Evolutionary conservation across 2,797 vertebrate species (phyloP).

Genomic region (Anguilla marmorata): DNA sequence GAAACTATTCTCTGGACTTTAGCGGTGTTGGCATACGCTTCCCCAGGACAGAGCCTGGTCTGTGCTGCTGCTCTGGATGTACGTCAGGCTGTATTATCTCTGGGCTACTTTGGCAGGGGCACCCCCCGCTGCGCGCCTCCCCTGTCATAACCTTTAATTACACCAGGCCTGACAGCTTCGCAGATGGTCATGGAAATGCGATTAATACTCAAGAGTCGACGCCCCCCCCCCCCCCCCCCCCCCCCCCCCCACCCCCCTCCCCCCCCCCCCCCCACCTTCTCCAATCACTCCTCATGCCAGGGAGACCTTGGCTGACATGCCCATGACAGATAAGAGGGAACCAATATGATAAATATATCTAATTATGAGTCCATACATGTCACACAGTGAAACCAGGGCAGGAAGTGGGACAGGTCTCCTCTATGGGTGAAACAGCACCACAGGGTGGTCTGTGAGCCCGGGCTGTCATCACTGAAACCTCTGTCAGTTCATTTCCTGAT

Average conservation of each 20-base stretch:
- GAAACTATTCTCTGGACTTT: conserved; percentile 20
- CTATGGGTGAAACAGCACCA: neutral
- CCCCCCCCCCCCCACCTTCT: conserved; percentile 31
- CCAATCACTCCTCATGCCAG: conserved; percentile 38
- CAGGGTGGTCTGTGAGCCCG: neutral
- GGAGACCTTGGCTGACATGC: conserved; percentile 53
- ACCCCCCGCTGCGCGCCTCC: conserved; percentile 42
- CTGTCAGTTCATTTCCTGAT: neutral
- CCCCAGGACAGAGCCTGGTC: conserved; percentile 25
- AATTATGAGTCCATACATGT: conserved; percentile 21
- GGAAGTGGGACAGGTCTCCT: neutral
- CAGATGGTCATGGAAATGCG: conserved; percentile 56
- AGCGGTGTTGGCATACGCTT: conserved; percentile 28
- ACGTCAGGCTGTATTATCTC: conserved; percentile 47
- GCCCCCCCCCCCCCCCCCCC: no score
- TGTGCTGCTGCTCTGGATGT: conserved; percentile 43
- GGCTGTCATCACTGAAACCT: neutral
- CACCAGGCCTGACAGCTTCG: conserved; percentile 51
- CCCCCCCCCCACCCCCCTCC: conserved; percentile 35
- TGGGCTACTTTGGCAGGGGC: conserved; percentile 37
- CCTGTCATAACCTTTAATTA: conserved; percentile 54
- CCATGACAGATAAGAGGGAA: conserved; percentile 33
- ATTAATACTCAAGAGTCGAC: conserved; percentile 56
- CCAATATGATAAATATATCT: conserved; percentile 25
- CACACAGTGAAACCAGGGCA: neutral